Conservation (phyloP, 2,797 vertebrate genomes). For the Tinamus major region DNA sequence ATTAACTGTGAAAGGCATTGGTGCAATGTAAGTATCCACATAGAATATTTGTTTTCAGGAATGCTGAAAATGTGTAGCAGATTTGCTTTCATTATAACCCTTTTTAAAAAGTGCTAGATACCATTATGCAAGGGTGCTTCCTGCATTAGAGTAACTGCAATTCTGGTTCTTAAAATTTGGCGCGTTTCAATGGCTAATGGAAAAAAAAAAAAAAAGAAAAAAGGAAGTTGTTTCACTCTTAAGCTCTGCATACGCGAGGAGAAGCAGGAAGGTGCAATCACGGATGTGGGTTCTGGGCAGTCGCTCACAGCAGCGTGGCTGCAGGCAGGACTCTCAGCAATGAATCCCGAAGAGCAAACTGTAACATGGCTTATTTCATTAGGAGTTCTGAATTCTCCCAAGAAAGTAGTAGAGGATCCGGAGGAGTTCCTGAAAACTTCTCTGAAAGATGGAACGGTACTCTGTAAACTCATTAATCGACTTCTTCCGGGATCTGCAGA, state of each 20-base stretch:
- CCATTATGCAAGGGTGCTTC: not conserved
- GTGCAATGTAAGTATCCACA: not conserved
- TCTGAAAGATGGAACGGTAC: slow-evolving; percentile 92
- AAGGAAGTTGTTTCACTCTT: slow-evolving; percentile 47
- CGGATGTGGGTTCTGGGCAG: slow-evolving; percentile 86
- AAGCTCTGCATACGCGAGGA: slow-evolving; percentile 57
- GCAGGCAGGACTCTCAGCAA: slow-evolving; percentile 69
- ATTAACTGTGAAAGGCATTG: not conserved
- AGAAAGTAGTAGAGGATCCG: slow-evolving; percentile 93
- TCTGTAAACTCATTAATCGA: slow-evolving; percentile 92
- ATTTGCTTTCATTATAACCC: not conserved
- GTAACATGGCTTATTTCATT: slow-evolving; percentile 98
- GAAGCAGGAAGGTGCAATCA: slow-evolving; percentile 85
- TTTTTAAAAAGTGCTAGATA: not conserved
- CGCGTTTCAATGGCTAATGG: not conserved
- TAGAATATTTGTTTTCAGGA: not conserved
- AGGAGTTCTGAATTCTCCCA: slow-evolving; percentile 95
- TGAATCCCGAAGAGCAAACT: slow-evolving; percentile 95
- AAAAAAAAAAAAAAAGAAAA: not conserved
- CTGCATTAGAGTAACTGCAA: not conserved
- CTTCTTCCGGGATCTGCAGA: slow-evolving; percentile 88
- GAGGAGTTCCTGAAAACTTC: slow-evolving; percentile 91
- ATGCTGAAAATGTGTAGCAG: not conserved
- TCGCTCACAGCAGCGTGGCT: slow-evolving; percentile 73
- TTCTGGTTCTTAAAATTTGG: slow-evolving; percentile 12